These are phyloP conservation scores for Whitmania pigra DNA, from an alignment of 1,140 invertebrate species.

Conservation along the genomic window DNA sequence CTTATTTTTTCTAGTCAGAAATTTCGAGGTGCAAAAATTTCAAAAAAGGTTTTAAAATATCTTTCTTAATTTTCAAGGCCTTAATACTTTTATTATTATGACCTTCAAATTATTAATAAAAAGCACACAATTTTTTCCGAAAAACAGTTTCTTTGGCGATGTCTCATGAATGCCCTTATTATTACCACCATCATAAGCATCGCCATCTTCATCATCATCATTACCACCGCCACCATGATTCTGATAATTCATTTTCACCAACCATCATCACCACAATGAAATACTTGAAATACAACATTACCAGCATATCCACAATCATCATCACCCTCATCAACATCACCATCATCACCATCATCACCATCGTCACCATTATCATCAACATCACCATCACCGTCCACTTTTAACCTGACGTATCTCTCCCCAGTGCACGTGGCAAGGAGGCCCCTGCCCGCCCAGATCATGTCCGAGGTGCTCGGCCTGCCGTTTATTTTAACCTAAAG, in stretches of 20 bases:
- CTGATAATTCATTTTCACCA: not conserved
- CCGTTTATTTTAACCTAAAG: constrained; percentile 63
- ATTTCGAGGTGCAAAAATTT: too few relatives aligned
- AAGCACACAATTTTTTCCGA: too few relatives aligned
- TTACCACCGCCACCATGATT: not conserved
- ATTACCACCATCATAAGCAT: too few relatives aligned
- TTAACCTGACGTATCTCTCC: constrained; percentile 41
- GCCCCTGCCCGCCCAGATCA: constrained; percentile 60
- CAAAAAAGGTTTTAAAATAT: too few relatives aligned
- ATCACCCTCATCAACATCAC: not conserved
- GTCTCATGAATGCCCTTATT: too few relatives aligned
- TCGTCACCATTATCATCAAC: not conserved
- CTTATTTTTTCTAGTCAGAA: too few relatives aligned
- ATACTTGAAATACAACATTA: too few relatives aligned
- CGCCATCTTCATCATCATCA: not conserved
- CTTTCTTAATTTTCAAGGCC: too few relatives aligned
- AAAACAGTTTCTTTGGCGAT: too few relatives aligned
- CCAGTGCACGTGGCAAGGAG: constrained; percentile 57
- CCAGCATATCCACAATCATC: not conserved
- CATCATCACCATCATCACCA: not conserved
- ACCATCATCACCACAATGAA: not conserved
- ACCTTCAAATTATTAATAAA: too few relatives aligned
- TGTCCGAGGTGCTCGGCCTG: constrained; percentile 49
- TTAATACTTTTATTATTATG: too few relatives aligned
- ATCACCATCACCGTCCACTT: not conserved